Evolutionary conservation across 2,797 vertebrate genomes (phyloP), one percentile per base, ranked within the genome.

Genomic region (Coreius guichenoti): DNA sequence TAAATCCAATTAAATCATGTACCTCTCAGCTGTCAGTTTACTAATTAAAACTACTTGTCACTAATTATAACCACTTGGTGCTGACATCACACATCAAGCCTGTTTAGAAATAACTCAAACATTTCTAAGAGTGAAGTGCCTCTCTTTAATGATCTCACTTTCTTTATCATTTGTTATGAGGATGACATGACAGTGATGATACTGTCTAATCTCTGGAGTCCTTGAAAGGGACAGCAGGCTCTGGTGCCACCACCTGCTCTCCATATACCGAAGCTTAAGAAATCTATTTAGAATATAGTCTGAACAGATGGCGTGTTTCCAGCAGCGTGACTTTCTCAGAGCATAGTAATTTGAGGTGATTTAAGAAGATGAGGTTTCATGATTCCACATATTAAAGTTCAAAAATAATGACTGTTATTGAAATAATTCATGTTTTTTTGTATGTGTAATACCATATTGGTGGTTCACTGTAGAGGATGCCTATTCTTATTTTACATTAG

Each of bases 291-390:
- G 68, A 90, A 87, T 88, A 92, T 80, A 67, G 45, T 90, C 80
- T 65, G 75, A 91, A 88, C 83, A 88, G 86, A 88, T 91, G 91
- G 86, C 89, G 67, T 90, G 79, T 91, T 91, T 90, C 74, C 82
- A 63, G 82, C 65, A 36, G 68, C 4, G 80, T 43, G 63, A 56
- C 75, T 74, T 70, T 79, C 65, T 81, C 54, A 51, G 49, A 76
- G 31, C 51, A 69, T 69, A 54, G 39, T 69, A 14, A 78, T 76
- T 47, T 85, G 68, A 79, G 36, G 31, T 16, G 26, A 65, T 80
- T 75, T 75, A 51, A 67, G 45, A 65, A 75, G 56, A 83, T 76
- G 36, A 31, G 51, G 33, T 31, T 73, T 83, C 36, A 19, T 51
- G 56, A 51, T 83, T 67, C 31, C 26, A 49, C 45, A 54, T 83